A percentile compares a stretch with the other conserved stretches of the same genome.
phyloP scores from a whole-genome alignment of 2,888 invertebrate genomes.

The Volucella bombylans region DNA sequence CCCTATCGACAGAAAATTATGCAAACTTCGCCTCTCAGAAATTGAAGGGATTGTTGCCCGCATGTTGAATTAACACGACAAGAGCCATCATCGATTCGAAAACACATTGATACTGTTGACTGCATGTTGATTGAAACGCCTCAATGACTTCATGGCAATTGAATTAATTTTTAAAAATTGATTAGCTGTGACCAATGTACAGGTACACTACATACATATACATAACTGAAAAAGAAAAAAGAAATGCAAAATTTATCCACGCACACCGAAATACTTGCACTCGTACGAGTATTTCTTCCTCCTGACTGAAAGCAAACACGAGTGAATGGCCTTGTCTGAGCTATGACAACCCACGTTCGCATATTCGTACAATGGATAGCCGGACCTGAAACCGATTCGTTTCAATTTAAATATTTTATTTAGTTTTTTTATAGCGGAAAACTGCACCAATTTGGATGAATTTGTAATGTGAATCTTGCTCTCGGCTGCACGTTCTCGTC shows the following conservation, averaged over 20 bases:
- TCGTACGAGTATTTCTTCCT: slow-evolving; percentile 54
- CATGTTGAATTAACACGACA: slow-evolving; percentile 77
- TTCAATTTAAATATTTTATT: slow-evolving; percentile 77
- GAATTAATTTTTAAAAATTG: slow-evolving; percentile 83
- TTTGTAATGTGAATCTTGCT: slow-evolving; percentile 72
- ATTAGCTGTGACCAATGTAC: slow-evolving; percentile 78
- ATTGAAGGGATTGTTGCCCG: slow-evolving; percentile 56
- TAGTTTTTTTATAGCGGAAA: slow-evolving; percentile 75
- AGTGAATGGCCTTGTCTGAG: slow-evolving; percentile 43
- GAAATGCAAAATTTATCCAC: slow-evolving; percentile 53
- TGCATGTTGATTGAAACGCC: slow-evolving; percentile 76
- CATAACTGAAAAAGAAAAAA: slow-evolving; percentile 3
- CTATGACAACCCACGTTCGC: slow-evolving; percentile 13
- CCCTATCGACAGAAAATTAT: slow-evolving; percentile 81
- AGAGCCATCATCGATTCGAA: slow-evolving; percentile 63
- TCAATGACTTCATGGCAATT: slow-evolving; percentile 81
- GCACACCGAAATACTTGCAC: slow-evolving; percentile 27
- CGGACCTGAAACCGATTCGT: slow-evolving; percentile 61
- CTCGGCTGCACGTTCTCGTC: slow-evolving; percentile 52
- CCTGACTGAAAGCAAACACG: slow-evolving; percentile 51
- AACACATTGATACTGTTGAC: slow-evolving; percentile 60
- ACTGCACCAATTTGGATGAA: slow-evolving; percentile 74
- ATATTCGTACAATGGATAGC: slow-evolving; percentile 41
- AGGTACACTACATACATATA: slow-evolving; percentile 6
- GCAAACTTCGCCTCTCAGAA: slow-evolving; percentile 79